These are phyloP conservation scores for Sarcophaga bullata DNA, from an alignment of 1,140 invertebrate species.

Conservation along the genomic window DNA sequence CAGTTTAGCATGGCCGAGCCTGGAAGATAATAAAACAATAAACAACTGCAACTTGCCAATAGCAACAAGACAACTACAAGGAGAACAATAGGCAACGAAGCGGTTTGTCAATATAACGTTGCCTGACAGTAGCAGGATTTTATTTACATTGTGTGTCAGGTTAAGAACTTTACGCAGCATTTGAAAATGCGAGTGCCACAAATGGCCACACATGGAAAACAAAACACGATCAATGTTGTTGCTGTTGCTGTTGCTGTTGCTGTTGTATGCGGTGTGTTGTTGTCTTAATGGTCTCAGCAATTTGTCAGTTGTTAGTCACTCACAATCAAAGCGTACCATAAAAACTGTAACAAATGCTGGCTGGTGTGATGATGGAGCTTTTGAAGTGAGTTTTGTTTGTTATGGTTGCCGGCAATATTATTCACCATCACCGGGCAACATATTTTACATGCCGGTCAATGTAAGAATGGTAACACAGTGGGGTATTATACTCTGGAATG, in stretches of 20 bases:
- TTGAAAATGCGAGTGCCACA: neutral
- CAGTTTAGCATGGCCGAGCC: neutral
- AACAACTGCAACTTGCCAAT: neutral
- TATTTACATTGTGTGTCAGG: neutral
- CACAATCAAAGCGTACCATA: constrained; percentile 24
- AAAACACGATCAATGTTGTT: neutral
- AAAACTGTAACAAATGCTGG: neutral
- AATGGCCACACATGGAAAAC: neutral
- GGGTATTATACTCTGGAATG: no score
- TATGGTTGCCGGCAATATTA: no score
- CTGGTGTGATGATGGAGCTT: no score
- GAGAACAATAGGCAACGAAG: neutral
- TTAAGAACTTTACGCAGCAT: neutral
- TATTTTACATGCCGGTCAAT: no score
- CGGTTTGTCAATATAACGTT: constrained; percentile 38
- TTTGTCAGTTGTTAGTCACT: constrained; percentile 40
- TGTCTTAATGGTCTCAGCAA: constrained; percentile 35
- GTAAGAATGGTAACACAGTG: no score
- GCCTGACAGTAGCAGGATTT: constrained; percentile 42
- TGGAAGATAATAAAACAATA: neutral
- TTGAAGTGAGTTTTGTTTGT: no score
- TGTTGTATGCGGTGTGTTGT: constrained; percentile 9
- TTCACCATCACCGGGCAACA: no score
- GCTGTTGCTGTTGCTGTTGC: neutral
- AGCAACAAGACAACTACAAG: neutral